Evolutionary conservation across 53 echinoderm and acorn worm species (phyloP).

Genomic region (Patiria pectinifera): DNA sequence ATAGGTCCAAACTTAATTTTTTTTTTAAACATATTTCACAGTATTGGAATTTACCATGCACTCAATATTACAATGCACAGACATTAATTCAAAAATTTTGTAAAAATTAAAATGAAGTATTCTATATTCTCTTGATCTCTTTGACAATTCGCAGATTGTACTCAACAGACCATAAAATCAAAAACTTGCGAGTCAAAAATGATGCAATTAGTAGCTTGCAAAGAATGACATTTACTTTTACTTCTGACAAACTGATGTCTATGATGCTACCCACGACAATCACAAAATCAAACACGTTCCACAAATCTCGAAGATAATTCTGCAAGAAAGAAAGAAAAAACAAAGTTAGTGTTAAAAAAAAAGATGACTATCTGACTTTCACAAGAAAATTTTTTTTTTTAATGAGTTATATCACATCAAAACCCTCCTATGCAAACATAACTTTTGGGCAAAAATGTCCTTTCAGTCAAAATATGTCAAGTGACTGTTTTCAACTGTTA

Average conservation of each 20-base stretch:
- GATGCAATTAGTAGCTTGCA: background rate
- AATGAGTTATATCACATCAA: too few relatives aligned
- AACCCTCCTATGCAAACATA: too few relatives aligned
- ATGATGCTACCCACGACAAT: slow-evolving; percentile 96
- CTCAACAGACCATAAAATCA: background rate
- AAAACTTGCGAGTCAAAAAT: background rate
- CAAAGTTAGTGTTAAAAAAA: background rate
- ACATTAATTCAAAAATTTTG: background rate
- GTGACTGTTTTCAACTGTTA: too few relatives aligned
- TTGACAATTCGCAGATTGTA: background rate
- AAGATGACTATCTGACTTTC: too few relatives aligned
- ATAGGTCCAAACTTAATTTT: too few relatives aligned
- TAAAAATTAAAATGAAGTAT: background rate
- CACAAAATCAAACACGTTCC: slow-evolving; percentile 98
- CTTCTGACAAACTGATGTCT: slow-evolving; percentile 78
- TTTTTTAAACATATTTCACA: too few relatives aligned
- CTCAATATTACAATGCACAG: background rate
- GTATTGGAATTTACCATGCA: background rate
- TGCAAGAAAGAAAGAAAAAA: slow-evolving; percentile 55
- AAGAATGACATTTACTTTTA: slow-evolving; percentile 60
- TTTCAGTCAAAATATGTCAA: too few relatives aligned
- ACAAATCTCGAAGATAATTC: slow-evolving; percentile 94
- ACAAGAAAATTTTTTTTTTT: too few relatives aligned
- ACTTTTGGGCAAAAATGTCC: too few relatives aligned
- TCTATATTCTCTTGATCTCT: background rate